Percentiles rank a stretch among this genome's conserved stretches.
These are phyloP conservation scores for Apamea epomidion DNA, from an alignment of 2,888 invertebrate genomes.

Conservation along the genomic window DNA sequence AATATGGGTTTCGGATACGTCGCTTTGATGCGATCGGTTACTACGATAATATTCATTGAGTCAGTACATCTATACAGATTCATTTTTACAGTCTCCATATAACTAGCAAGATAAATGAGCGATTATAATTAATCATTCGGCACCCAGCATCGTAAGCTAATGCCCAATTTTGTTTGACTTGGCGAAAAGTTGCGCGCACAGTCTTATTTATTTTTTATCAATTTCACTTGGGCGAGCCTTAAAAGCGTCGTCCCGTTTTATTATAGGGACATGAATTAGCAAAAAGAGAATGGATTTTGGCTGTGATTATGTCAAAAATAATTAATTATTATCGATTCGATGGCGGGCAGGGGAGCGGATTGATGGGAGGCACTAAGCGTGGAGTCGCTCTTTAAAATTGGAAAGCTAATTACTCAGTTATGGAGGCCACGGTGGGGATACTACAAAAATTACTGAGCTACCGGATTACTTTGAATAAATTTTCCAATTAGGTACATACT, in stretches of 20 bases:
- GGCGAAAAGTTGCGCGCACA: slow-evolving; percentile 82
- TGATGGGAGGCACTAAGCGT: slow-evolving; percentile 82
- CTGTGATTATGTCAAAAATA: slow-evolving; percentile 93
- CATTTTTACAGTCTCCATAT: slow-evolving; percentile 51
- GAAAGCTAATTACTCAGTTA: slow-evolving; percentile 87
- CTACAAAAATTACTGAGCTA: slow-evolving; percentile 77
- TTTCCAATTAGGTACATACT: slow-evolving; percentile 39
- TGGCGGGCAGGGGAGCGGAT: slow-evolving; percentile 85
- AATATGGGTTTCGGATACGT: slow-evolving; percentile 78
- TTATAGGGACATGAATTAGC: slow-evolving; percentile 93
- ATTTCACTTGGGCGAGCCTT: slow-evolving; percentile 85
- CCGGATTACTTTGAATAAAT: slow-evolving; percentile 67
- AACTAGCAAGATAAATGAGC: slow-evolving; percentile 68
- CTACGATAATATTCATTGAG: slow-evolving; percentile 61
- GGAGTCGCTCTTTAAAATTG: slow-evolving; percentile 86
- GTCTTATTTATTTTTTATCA: slow-evolving; percentile 90
- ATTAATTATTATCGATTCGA: slow-evolving; percentile 93
- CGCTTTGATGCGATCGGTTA: slow-evolving; percentile 71
- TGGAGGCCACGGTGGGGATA: slow-evolving; percentile 76
- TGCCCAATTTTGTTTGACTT: slow-evolving; percentile 86
- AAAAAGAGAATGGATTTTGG: slow-evolving; percentile 92
- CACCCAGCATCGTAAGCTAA: slow-evolving; percentile 78
- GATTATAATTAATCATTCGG: slow-evolving; percentile 83
- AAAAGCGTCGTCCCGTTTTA: slow-evolving; percentile 89
- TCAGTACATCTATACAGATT: slow-evolving; percentile 38